Evolutionary conservation across 2,113 vertebrate genomes (phyloP).

Genomic region (Saiga tatarica): DNA sequence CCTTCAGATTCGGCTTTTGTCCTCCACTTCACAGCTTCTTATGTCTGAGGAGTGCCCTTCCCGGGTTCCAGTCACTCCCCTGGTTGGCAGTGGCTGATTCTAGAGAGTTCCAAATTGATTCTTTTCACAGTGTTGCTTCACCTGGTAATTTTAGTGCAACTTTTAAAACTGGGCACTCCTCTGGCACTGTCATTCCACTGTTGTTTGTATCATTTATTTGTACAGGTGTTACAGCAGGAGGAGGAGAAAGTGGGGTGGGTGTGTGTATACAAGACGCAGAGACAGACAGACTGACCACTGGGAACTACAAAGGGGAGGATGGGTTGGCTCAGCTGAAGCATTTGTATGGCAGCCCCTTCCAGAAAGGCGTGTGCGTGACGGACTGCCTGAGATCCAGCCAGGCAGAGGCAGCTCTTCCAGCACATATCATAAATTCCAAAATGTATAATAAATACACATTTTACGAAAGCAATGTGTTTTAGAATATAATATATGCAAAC

Average conservation of each 20-base stretch:
- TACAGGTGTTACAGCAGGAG: not conserved
- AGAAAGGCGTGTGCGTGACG: constrained; percentile 73
- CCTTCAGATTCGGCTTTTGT: constrained; percentile 53
- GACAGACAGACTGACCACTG: too few relatives aligned
- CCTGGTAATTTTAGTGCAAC: not conserved
- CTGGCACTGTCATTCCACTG: not conserved
- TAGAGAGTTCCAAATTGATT: not conserved
- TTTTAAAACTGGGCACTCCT: constrained; percentile 44
- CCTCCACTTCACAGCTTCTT: constrained; percentile 44
- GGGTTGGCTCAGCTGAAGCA: not conserved
- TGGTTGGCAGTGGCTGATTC: constrained; percentile 58
- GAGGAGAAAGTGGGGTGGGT: not conserved
- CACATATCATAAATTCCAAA: constrained; percentile 68
- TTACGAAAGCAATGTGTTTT: constrained; percentile 77
- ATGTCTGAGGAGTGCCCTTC: constrained; percentile 60
- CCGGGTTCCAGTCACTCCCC: constrained; percentile 50
- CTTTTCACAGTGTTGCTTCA: not conserved
- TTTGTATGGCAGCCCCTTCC: not conserved
- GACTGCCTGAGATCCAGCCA: not conserved
- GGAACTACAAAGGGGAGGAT: not conserved
- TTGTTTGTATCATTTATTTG: constrained; percentile 36
- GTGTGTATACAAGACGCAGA: not conserved
- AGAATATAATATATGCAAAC: constrained; percentile 63
- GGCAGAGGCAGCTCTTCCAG: constrained; percentile 48
- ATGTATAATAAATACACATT: constrained; percentile 76